A percentile compares a stretch with the other conserved stretches of the same genome.
Conservation (phyloP, 2,888 invertebrate species). For the Metellina segmentata region DNA sequence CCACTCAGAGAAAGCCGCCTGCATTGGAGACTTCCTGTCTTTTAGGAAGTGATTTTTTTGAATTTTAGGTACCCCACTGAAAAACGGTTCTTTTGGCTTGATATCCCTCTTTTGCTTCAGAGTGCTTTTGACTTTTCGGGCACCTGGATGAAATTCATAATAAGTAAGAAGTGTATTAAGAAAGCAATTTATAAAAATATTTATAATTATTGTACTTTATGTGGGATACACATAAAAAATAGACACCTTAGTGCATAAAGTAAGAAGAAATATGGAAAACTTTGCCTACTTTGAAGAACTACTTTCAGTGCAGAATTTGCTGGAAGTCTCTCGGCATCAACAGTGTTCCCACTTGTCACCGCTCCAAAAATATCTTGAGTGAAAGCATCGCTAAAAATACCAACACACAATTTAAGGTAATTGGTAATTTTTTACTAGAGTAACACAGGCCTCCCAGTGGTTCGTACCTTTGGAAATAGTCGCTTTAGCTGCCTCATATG, state of each 20-base stretch:
- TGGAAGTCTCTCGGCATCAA: conserved; percentile 33
- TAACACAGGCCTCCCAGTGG: too few relatives aligned
- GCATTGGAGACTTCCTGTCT: conserved; percentile 7
- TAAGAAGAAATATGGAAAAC: neutral
- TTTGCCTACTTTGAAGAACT: conserved; percentile 34
- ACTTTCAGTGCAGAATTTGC: conserved; percentile 53
- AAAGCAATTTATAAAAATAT: neutral
- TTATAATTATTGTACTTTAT: neutral
- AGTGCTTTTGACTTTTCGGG: neutral
- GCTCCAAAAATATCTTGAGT: conserved; percentile 43
- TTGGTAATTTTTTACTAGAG: too few relatives aligned
- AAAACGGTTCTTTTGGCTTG: conserved; percentile 44
- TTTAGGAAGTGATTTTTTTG: conserved; percentile 8
- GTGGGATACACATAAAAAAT: neutral
- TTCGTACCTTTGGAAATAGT: too few relatives aligned
- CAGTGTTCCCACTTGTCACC: conserved; percentile 5
- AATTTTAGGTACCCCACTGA: neutral
- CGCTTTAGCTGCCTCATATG: too few relatives aligned
- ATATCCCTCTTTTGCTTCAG: conserved; percentile 23
- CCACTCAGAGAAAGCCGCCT: conserved; percentile 19
- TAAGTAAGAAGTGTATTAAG: neutral
- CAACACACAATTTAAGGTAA: too few relatives aligned
- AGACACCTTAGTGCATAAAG: neutral
- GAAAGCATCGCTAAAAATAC: conserved; percentile 30
- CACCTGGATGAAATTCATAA: neutral